A percentile compares a stretch with the other conserved stretches of the same genome.
Evolutionary conservation across 2,797 vertebrate species (phyloP).

Genomic region (Oreochromis mossambicus): DNA sequence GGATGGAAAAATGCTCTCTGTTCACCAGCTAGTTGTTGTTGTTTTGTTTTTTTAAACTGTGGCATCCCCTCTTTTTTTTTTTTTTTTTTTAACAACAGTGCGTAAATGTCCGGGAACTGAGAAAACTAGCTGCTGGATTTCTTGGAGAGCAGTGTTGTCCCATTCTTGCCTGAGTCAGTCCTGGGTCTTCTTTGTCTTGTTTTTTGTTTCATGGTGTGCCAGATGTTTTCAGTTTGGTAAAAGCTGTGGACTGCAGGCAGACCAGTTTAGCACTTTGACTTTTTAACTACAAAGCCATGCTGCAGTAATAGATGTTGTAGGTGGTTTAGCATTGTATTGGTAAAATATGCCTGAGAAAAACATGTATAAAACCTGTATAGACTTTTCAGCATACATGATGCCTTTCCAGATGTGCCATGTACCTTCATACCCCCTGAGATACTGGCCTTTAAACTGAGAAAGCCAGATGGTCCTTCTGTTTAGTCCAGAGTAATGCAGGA

Average conservation of each 20-base stretch:
- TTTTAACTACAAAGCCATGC: not conserved
- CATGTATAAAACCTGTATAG: not conserved
- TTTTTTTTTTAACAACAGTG: not conserved
- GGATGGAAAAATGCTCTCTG: not conserved
- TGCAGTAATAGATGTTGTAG: not conserved
- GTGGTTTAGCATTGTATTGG: not conserved
- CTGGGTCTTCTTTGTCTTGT: not conserved
- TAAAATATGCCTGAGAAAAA: not conserved
- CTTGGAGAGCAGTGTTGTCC: not conserved
- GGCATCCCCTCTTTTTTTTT: too few species aligned
- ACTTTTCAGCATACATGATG: not conserved
- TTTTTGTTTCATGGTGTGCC: not conserved
- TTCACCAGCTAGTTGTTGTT: not conserved
- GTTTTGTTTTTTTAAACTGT: not conserved
- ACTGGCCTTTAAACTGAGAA: not conserved
- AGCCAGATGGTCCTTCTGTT: too few species aligned
- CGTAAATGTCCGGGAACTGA: not conserved
- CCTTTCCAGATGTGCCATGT: not conserved
- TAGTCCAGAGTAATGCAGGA: too few species aligned
- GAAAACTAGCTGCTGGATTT: not conserved
- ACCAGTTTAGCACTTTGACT: not conserved
- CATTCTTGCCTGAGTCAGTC: not conserved
- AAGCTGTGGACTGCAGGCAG: not conserved
- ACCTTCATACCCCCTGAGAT: not conserved
- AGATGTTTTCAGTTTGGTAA: not conserved